Evolutionary conservation across 1,140 invertebrate species (phyloP).

Genomic region (Lordiphosa stackelbergi): DNA sequence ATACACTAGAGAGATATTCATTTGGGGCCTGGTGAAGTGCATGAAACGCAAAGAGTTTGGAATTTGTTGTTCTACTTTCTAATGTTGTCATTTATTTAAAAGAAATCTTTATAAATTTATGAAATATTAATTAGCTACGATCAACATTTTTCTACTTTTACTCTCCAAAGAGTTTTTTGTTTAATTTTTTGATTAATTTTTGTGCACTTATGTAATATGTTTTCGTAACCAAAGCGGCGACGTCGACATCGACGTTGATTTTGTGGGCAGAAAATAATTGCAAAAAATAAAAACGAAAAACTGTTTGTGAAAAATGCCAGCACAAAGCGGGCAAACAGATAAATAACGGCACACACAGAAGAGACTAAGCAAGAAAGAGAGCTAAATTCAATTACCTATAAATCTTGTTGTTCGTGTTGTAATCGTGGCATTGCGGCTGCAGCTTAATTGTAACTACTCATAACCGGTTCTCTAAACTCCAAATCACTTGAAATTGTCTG

Average conservation of each 20-base stretch:
- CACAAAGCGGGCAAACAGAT: constrained; percentile 43
- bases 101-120: neutral
- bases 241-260: constrained; percentile 14
- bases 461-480: constrained; percentile 44
- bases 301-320: constrained; percentile 34
- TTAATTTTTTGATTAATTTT: constrained; percentile 25
- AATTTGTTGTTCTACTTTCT: neutral
- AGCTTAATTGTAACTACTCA: constrained; percentile 26
- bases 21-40: neutral
- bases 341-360: constrained; percentile 43
- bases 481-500: constrained; percentile 15
- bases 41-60: neutral
- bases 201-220: constrained; percentile 66
- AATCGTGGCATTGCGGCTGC: constrained; percentile 12
- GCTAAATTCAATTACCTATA: constrained; percentile 39
- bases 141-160: neutral
- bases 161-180: constrained; percentile 1
- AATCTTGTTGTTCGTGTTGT: constrained; percentile 25
- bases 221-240: constrained; percentile 63
- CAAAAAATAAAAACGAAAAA: constrained; percentile 28
- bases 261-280: constrained; percentile 47
- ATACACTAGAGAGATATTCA: neutral
- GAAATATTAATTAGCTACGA: constrained; percentile 6
- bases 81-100: neutral
- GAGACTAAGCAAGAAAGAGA: constrained; percentile 9